These are phyloP conservation scores for Temnothorax curvispinosus DNA, from an alignment of 1,140 invertebrate species.

Conservation along the genomic window DNA sequence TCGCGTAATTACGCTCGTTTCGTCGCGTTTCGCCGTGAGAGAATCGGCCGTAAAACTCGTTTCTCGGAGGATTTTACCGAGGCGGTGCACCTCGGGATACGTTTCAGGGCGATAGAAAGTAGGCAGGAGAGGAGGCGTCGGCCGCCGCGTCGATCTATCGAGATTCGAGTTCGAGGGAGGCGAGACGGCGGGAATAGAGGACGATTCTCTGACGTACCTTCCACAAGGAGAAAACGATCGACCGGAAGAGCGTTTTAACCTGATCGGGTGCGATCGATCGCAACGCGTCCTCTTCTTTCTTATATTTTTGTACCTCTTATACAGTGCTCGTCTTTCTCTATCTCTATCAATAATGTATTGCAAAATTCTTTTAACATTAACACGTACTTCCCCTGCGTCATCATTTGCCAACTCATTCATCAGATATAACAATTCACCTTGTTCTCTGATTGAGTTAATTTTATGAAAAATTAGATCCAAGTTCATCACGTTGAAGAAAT, in stretches of 20 bases:
- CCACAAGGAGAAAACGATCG: constrained; percentile 63
- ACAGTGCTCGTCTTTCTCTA: background rate
- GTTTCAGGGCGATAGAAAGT: constrained; percentile 71
- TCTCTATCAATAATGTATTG: background rate
- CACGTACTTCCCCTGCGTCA: too few species aligned
- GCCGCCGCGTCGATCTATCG: constrained; percentile 59
- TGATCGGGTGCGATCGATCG: constrained; percentile 47
- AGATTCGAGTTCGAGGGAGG: constrained; percentile 18
- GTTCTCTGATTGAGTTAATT: too few species aligned
- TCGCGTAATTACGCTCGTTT: constrained; percentile 72
- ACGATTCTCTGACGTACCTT: constrained; percentile 55
- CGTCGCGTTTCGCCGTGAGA: constrained; percentile 69
- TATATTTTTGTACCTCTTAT: background rate
- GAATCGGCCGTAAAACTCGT: constrained; percentile 72
- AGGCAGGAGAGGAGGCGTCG: constrained; percentile 66
- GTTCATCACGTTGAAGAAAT: too few species aligned
- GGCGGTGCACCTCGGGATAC: constrained; percentile 48
- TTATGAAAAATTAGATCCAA: too few species aligned
- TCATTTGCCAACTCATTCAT: too few species aligned
- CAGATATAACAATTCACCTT: too few species aligned
- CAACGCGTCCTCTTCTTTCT: background rate
- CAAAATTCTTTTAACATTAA: too few species aligned
- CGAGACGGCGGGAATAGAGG: constrained; percentile 17
- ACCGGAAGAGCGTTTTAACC: constrained; percentile 42
- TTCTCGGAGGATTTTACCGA: constrained; percentile 68